phyloP scores from a whole-genome alignment of 1,140 invertebrate genomes.

The Drosophila asahinai region DNA sequence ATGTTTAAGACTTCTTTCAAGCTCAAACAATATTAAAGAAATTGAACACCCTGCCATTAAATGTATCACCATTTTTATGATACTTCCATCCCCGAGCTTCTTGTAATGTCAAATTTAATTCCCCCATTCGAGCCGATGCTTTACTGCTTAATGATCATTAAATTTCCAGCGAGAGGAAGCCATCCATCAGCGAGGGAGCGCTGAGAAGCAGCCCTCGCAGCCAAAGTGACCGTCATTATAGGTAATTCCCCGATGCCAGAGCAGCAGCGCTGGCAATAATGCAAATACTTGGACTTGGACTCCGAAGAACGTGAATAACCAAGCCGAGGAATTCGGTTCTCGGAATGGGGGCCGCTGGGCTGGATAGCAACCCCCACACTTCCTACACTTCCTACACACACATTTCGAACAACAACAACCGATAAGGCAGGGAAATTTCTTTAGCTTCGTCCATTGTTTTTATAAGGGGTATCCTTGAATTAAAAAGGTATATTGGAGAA shows the following conservation, averaged over 20 bases:
- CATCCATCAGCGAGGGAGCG: slow-evolving; percentile 33
- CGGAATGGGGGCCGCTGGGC: neutral
- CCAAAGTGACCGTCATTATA: slow-evolving; percentile 48
- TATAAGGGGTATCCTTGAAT: slow-evolving; percentile 1
- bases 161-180: slow-evolving; percentile 39
- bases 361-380: neutral
- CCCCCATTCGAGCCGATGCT: slow-evolving; percentile 23
- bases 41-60: slow-evolving; percentile 6
- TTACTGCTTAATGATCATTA: slow-evolving; percentile 40
- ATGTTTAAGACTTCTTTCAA: slow-evolving; percentile 6
- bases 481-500: neutral
- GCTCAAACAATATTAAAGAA: neutral
- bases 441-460: slow-evolving; percentile 32
- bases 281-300: slow-evolving; percentile 40
- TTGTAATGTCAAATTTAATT: slow-evolving; percentile 39
- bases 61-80: slow-evolving; percentile 14
- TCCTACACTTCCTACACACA: neutral
- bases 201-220: slow-evolving; percentile 5
- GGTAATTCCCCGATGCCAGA: slow-evolving; percentile 51
- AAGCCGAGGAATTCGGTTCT: neutral
- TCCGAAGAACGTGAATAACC: slow-evolving; percentile 2
- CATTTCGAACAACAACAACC: slow-evolving; percentile 40
- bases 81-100: neutral
- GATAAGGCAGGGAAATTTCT: slow-evolving; percentile 64
- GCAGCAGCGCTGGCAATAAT: slow-evolving; percentile 34